A percentile compares a stretch with the other conserved stretches of the same genome.
Conservation (phyloP, 2,113 vertebrate species). For the Microtus richardsoni region DNA sequence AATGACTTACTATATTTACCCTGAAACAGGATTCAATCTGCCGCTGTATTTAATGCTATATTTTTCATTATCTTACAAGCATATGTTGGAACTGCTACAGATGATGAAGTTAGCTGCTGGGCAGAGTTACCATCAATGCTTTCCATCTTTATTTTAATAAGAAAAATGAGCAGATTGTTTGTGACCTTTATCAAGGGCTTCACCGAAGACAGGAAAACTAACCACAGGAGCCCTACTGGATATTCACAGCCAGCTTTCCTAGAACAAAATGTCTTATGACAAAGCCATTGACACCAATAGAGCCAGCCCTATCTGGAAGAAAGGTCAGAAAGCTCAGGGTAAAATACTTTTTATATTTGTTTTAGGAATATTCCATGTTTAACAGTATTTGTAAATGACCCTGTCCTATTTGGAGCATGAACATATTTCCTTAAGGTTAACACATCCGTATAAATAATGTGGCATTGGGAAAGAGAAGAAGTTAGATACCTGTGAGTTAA, state of each 20-base stretch:
- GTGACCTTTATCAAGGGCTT: conserved; percentile 98
- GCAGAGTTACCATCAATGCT: conserved; percentile 91
- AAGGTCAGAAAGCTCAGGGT: conserved; percentile 58
- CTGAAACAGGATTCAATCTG: conserved; percentile 96
- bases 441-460: not conserved
- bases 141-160: conserved; percentile 93
- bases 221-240: conserved; percentile 89
- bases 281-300: conserved; percentile 88
- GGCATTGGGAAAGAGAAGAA: not conserved
- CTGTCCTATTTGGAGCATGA: not conserved
- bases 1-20: conserved; percentile 93
- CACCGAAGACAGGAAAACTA: conserved; percentile 87
- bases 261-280: conserved; percentile 85
- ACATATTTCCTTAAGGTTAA: not conserved
- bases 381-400: not conserved
- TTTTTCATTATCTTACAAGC: conserved; percentile 96
- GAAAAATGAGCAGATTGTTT: conserved; percentile 91
- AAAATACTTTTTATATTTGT: conserved; percentile 50
- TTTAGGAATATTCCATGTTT: not conserved
- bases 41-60: conserved; percentile 95
- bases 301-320: conserved; percentile 76
- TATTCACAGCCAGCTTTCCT: conserved; percentile 88
- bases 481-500: not conserved
- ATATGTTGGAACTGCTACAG: conserved; percentile 95
- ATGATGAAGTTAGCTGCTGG: conserved; percentile 96